Base-by-base conservation (phyloP, 1,140 invertebrate species). In the Apis cerana region DNA sequence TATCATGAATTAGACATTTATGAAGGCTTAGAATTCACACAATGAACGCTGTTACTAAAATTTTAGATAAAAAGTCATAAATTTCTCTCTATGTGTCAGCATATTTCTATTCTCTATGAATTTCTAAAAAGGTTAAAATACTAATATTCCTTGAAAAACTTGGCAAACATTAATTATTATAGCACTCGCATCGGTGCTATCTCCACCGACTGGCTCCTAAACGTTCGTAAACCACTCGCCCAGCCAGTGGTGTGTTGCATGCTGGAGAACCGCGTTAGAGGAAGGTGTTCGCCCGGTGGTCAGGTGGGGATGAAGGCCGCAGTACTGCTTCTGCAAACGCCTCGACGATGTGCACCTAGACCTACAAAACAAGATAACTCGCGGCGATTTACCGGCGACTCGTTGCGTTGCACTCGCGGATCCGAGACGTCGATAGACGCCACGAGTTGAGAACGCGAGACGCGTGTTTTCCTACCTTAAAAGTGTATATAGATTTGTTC, bases 271-370 rank as follows among this genome's bases (percentile, higher is more conserved):
- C 82, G 81, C 75, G 74, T 80, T 78, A 71, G 75, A 88, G 74
- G 80, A 88, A 89, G 82, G 86, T 90, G 67, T 78, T 77, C 67
- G 74, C 69, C 43, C 75, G 59, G 33, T 69, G 50, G 11, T 8
- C 82, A 84, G 72, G 90, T 89, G 90, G 91, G 90, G 91, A 90
- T 87, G 91, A 91, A 91, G 91, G 91, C 85, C 91, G 82, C 83
- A 43, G 48, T 50, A 76, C 62, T 27, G 59, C 80, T 77, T 71
- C 27, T 75, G 78, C 70, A 78, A 89, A 85, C 72, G 70, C 74
- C 80, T 85, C 87, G 87, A 69, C 81, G 75, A 72, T n/a, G 64
- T 74, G 85, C 85, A 90, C 89, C 89, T 91, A 91, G 90, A 91
- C 90, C 90, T 90, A 91, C 86, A 89, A 90, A 84, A 84, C 84